Conservation (phyloP, 2,888 invertebrate species). For the Sesia apiformis region DNA sequence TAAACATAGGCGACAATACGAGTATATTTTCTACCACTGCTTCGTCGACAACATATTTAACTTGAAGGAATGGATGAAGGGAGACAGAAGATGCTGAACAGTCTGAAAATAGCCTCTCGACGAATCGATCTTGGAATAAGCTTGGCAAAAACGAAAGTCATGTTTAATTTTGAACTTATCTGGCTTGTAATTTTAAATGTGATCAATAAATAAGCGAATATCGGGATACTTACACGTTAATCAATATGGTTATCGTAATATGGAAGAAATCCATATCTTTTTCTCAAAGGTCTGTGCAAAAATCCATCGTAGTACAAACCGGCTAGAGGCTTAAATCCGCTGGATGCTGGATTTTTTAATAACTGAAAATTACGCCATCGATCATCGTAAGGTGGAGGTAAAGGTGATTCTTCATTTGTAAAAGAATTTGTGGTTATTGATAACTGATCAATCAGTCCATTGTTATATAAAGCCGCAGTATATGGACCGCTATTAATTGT, state of each 20-base stretch:
- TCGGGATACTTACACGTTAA: neutral
- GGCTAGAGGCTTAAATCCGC: conserved; percentile 53
- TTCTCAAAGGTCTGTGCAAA: conserved; percentile 40
- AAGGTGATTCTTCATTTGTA: conserved; percentile 34
- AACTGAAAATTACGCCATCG: conserved; percentile 44
- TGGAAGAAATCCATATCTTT: conserved; percentile 11
- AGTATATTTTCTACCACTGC: too few relatives aligned
- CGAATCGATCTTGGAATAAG: too few relatives aligned
- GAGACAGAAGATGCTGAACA: too few relatives aligned
- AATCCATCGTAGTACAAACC: conserved; percentile 65
- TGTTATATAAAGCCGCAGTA: conserved; percentile 32
- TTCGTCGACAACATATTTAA: too few relatives aligned
- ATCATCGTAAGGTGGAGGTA: conserved; percentile 34
- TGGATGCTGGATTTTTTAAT: conserved; percentile 19
- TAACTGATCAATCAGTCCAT: conserved; percentile 42
- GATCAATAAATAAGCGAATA: too few relatives aligned
- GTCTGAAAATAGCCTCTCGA: too few relatives aligned
- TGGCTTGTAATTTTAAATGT: too few relatives aligned
- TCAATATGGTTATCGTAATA: neutral
- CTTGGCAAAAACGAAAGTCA: too few relatives aligned
- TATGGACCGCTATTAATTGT: conserved; percentile 27
- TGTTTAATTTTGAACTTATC: too few relatives aligned
- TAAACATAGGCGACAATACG: too few relatives aligned
- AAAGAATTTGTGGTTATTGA: conserved; percentile 48
- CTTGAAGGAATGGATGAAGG: too few relatives aligned